Evolutionary conservation across 2,113 vertebrate genomes (phyloP), one percentile per base, ranked within the genome.

Genomic region (Camelus dromedarius): DNA sequence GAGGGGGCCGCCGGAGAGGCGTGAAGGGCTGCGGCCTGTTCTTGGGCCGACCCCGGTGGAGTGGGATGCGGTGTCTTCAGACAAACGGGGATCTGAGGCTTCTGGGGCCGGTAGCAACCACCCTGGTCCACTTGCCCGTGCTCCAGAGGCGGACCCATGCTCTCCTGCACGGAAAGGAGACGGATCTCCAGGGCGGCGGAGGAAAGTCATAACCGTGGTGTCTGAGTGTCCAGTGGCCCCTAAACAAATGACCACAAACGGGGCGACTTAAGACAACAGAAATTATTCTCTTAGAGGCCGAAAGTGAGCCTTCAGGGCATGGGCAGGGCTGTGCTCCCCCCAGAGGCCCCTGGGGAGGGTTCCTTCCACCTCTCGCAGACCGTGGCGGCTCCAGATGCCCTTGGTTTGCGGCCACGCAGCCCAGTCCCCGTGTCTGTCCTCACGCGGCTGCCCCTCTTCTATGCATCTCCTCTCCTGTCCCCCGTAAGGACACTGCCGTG

Each of bases 81-180:
- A 83, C 20, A 69, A 50, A 7, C 1, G 18, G 58, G 30, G 4
- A 15, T 69, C 22, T 24, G 79, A 70, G 46, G 28, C 2, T 14
- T 24, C 2, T 12, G 62, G 12, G 20, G 5, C 66, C 38, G 46
- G 48, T 6, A 22, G 73, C 19, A 35, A 18, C 3, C 13, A 26
- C 28, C 30, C 24, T 9, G 18, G 46, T 56, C 15, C 24, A 2
- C 42, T 14, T 0, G 0, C 30, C 54, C 58, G 2, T 8, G 42
- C 16, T 77, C 38, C 38, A 42, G 38, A 42, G 38, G 38, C 38
- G 8, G 46, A 46, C 2, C 14, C 24, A 2, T 11, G 2, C 32
- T 2, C 19, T 20, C 15, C 54, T 38, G 35, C 5, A 86, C 46
- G 42, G 64, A 30, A 7, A 79, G 72, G 46, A 38, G 30, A 32